Conservation (phyloP, 2,113 vertebrate species). For the Haemorhous mexicanus region DNA sequence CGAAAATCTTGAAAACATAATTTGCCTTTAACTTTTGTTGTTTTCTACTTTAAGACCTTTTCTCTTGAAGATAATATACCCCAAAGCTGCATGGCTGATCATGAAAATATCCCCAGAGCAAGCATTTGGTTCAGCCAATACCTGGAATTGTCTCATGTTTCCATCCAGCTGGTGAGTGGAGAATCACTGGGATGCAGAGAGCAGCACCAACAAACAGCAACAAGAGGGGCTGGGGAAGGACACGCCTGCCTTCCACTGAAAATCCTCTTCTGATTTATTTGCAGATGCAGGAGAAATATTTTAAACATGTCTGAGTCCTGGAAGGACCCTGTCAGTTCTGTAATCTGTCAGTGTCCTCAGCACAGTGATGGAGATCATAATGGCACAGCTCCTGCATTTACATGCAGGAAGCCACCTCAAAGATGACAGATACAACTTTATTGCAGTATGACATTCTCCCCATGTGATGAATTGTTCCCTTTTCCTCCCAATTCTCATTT, state of each 20-base stretch:
- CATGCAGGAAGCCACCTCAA: not conserved
- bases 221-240: not conserved
- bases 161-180: not conserved
- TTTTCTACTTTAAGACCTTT: not conserved
- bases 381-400: not conserved
- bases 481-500: not conserved
- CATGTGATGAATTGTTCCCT: not conserved
- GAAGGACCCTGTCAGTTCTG: not conserved
- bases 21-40: not conserved
- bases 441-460: not conserved
- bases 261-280: constrained; percentile 20
- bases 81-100: not conserved
- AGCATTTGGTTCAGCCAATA: not conserved
- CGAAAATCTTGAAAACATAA: not conserved
- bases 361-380: not conserved
- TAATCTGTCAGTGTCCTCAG: not conserved
- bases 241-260: not conserved
- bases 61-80: not conserved
- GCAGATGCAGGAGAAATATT: not conserved
- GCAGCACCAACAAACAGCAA: not conserved
- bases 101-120: not conserved
- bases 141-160: not conserved
- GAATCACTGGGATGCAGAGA: not conserved
- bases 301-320: not conserved
- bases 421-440: not conserved